These are phyloP conservation scores for Hyposoter dolosus DNA, from an alignment of 2,888 invertebrate species.

Conservation along the genomic window DNA sequence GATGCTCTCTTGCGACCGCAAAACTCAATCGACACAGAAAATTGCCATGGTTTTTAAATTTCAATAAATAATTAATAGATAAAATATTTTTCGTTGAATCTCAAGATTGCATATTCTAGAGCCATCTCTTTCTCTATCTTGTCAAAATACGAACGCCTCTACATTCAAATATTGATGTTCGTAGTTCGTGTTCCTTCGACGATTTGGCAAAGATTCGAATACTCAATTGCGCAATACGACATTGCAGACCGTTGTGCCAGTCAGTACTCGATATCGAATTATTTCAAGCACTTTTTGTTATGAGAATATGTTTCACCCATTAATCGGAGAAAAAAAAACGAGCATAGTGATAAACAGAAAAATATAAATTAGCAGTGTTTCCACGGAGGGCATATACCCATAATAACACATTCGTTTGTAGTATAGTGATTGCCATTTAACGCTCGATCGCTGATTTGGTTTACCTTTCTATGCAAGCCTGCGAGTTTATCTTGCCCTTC, in stretches of 20 bases:
- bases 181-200: not conserved
- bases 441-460: constrained; percentile 76
- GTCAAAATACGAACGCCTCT: not conserved
- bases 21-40: no score
- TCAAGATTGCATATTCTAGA: no score
- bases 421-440: constrained; percentile 77
- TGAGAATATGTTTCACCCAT: not conserved
- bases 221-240: not conserved
- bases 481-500: constrained; percentile 75
- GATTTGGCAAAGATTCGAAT: not conserved
- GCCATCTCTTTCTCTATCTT: constrained; percentile 15
- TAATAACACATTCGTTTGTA: constrained; percentile 70
- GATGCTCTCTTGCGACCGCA: no score
- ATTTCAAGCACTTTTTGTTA: not conserved
- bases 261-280: not conserved
- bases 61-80: no score
- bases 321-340: not conserved
- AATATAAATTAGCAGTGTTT: constrained; percentile 26
- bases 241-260: not conserved
- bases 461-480: constrained; percentile 76
- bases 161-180: not conserved
- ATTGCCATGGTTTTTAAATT: no score
- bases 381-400: constrained; percentile 7
- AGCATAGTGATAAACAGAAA: constrained; percentile 17
- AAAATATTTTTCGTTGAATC: no score